Percentiles rank a stretch among this genome's conserved stretches.
These are phyloP conservation scores for Tetragnatha versicolor DNA, from an alignment of 1,140 invertebrate genomes.

Conservation along the genomic window DNA sequence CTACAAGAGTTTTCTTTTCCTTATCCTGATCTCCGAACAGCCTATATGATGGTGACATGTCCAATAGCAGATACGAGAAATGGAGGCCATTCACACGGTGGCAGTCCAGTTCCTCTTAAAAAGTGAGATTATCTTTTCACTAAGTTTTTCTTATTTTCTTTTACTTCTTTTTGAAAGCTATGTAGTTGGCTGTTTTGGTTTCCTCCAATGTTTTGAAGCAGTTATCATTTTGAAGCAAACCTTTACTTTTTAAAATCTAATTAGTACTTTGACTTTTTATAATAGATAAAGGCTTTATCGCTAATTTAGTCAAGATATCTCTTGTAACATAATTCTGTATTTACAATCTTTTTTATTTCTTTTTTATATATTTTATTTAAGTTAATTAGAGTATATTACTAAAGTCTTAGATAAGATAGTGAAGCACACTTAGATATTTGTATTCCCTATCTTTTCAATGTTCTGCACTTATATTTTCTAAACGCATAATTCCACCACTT, in stretches of 20 bases:
- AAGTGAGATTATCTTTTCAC: constrained; percentile 71
- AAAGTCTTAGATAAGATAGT: constrained; percentile 17
- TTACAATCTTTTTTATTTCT: too few relatives aligned
- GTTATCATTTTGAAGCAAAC: background rate
- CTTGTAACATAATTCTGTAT: too few relatives aligned
- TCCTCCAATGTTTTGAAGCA: background rate
- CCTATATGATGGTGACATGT: constrained; percentile 97
- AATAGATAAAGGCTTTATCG: too few relatives aligned
- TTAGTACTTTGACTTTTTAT: too few relatives aligned
- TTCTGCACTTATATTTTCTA: background rate
- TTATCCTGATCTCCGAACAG: constrained; percentile 67
- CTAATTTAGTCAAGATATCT: too few relatives aligned
- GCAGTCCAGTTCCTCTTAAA: constrained; percentile 97
- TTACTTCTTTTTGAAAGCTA: too few relatives aligned
- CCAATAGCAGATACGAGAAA: constrained; percentile 89
- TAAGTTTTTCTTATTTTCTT: background rate
- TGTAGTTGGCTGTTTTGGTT: too few relatives aligned
- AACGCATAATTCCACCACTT: too few relatives aligned
- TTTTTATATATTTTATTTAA: background rate
- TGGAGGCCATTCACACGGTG: constrained; percentile 76
- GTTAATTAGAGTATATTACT: background rate
- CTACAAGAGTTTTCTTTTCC: constrained; percentile 36
- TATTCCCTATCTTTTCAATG: too few relatives aligned
- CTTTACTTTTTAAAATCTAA: background rate
- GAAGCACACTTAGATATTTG: constrained; percentile 6